Evolutionary conservation across 1,140 invertebrate genomes (phyloP), one percentile per base, ranked within the genome.

Genomic region (Delia radicum): DNA sequence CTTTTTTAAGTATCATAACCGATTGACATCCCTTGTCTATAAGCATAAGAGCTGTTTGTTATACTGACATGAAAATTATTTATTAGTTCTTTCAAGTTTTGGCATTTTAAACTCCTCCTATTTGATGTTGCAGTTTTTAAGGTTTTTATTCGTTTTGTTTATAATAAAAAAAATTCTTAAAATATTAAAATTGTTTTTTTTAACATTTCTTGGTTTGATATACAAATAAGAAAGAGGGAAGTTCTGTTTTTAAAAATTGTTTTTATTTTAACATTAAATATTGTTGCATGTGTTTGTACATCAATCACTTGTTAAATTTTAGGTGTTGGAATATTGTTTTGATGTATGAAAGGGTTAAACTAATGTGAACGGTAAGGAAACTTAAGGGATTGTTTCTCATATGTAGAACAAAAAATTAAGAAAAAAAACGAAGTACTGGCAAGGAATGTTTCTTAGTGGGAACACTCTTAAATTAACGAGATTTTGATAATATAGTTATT

Each of bases 51-150:
- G 31, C 5, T 33, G 4, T 33, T 33, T 33, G 4, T 55, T 55
- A 55, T 55, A 55, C 48, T 55, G 48, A 55, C 48, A 55, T 55
- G 48, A 55, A 55, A 55, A 55, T 55, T 55, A 55, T 55, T 55
- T 55, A 55, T 55, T 55, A 55, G 18, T 55, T 55, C 48, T 55
- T 55, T 55, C 48, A 55, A 55, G 48, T 55, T 55, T 55, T 55
- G 48, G 48, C 48, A 55, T 55, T 55, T 24, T 21, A 55, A 55
- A 55, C 48, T 55, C 48, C 48, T 55, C 48, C 48, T 55, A 55
- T 55, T 55, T 55, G 48, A 55, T 55, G 48, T 55, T 55, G 48
- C 48, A 55, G 18, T 55, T 55, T 55, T 37, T 3, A 2, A 2
- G 1, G n/a, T 55, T 21, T 55, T 55, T 55, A 15, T 48, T 48